Base-by-base conservation (phyloP, 2,888 invertebrate species). In the Pterobdella sp. region DNA sequence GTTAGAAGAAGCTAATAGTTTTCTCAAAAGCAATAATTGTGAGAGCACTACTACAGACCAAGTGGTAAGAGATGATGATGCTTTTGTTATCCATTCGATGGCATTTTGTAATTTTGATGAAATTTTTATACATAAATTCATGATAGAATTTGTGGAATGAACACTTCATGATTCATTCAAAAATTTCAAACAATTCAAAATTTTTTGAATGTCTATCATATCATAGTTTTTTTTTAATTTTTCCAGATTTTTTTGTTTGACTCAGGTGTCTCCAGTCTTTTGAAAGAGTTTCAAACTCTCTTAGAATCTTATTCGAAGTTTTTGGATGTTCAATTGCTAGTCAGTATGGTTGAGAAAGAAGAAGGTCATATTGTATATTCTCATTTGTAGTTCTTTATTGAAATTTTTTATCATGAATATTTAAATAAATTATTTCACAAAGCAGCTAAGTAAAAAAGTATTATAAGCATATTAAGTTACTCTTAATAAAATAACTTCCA, bases 11-110 rank as follows among this genome's bases (percentile, higher is more conserved):
- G 94, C 95, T 1, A 90, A 92, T 81, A 89, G 89, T 69, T 96
- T 94, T 83, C 96, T 96, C 84, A 89, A 92, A 80, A 90, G 91
- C 79, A 91, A 94, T 81, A 94, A 94, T 82, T 91, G 93, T 0
- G 92, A 92, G 80, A 93, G 93, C 83, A 91, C 93, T 34, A 95
- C 96, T 84, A 84, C 95, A 72, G 92, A 93, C 81, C 94, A 94
- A 85, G 91, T 96, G 78, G 92, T 92, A 84, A 86, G 89, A 87
- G 66, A 14, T n/a, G 32, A n/a, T 49, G 14, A 49, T 49, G 52
- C 22, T 18, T 14, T 18, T 49, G 22, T 49, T 49, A 18, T 14
- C 14, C 14, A n/a, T 14, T 18, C 52, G 14, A 18, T 49, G 14
- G 22, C 14, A 18, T 49, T 49, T 49, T 18, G 22, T 49, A 18